phyloP scores from a whole-genome alignment of 92 coral and sea anemone species.

The Isaurus tuberculatus region DNA sequence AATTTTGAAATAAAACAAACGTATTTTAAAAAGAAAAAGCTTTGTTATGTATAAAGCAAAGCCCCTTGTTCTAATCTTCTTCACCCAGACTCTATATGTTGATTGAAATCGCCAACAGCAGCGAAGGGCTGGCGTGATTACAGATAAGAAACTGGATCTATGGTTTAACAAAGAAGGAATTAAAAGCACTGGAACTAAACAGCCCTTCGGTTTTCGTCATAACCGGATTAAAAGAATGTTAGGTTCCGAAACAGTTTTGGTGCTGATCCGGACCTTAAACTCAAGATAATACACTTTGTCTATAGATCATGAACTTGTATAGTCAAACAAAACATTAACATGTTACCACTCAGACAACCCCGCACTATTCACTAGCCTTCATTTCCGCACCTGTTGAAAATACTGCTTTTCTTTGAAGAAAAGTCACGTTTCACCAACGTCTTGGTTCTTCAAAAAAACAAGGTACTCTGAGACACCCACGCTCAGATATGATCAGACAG shows the following conservation, averaged over 20 bases:
- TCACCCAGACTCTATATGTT: no score
- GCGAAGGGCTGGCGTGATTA: background rate
- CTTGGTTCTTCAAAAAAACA: background rate
- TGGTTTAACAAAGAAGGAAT: background rate
- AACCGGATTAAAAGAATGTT: conserved; percentile 1
- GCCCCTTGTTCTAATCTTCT: background rate
- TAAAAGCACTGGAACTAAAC: background rate
- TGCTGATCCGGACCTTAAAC: background rate
- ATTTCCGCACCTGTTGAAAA: conserved; percentile 39
- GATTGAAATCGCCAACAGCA: background rate
- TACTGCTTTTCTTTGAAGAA: conserved; percentile 34
- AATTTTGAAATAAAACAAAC: background rate
- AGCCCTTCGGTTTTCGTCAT: background rate
- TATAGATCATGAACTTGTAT: background rate
- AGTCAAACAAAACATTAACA: background rate
- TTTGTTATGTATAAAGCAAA: background rate
- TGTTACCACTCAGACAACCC: conserved; percentile 1
- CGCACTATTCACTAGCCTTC: background rate
- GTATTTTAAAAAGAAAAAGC: background rate
- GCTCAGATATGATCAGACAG: background rate
- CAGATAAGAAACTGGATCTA: background rate
- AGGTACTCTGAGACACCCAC: conserved; percentile 19
- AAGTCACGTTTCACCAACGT: conserved; percentile 22
- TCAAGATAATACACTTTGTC: background rate
- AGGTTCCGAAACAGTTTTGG: background rate